Evolutionary conservation across 2,113 vertebrate species (phyloP), one percentile per base, ranked within the genome.

Genomic region (Corvus cornix): DNA sequence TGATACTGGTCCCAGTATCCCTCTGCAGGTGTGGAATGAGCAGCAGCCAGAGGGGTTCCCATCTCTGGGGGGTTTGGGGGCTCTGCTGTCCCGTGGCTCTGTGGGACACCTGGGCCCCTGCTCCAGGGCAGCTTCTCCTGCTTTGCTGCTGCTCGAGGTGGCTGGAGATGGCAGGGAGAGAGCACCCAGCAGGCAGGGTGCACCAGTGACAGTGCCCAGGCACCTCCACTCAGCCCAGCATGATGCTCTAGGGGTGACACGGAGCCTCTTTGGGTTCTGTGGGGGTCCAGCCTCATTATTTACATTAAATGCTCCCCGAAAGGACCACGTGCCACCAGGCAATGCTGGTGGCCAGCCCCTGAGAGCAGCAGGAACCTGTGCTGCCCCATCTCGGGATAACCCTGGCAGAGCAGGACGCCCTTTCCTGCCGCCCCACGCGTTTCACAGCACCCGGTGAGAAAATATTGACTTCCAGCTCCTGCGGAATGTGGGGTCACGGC

Each of bases 401-500:
- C 58, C 52, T 6, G 16, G 52, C 66, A 33, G 33, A 60, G 58
- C 26, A 28, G 46, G 44, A 3, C 3, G 31, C 8, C 26, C 58
- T 51, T 48, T 60, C 26, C 2, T 5, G 13, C n/a, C 67, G 13
- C 22, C 51, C 35, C 55, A 10, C 0, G 4, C 44, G 26, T 62
- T 30, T 58, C 33, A 21, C 56, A 28, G 73, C 12, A 17, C 56
- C 46, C 18, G 27, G 46, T 24, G 69, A 58, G 74, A 46, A 59
- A 60, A 55, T 6, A 46, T 3, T 2, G 44, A 68, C 68, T 73
- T 21, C 53, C 58, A 86, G 41, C 7, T 3, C 58, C 62, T 16
- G 6, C 0, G 0, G 69, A 15, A 8, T 9, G 11, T 10, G 46
- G 48, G 73, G 74, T 93, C 77, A 62, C 0, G 0, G 78, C 6